These are phyloP conservation scores for Microcebus murinus DNA, from an alignment of 2,113 vertebrate genomes.

Conservation along the genomic window DNA sequence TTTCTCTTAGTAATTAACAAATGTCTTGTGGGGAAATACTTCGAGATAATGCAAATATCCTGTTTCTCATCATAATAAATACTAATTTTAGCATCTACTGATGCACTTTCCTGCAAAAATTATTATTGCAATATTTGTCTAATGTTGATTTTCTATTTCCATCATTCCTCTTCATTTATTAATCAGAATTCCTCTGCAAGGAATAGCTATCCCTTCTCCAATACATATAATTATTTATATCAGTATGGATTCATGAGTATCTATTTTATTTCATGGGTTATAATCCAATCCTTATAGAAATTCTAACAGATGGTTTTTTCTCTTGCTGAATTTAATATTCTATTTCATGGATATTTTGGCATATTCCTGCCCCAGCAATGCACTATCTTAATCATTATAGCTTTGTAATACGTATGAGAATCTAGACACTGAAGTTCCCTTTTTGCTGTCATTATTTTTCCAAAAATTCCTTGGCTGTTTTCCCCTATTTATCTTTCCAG, in stretches of 20 bases:
- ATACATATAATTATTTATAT: slow-evolving; percentile 36
- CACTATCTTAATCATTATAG: slow-evolving; percentile 32
- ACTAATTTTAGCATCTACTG: background rate
- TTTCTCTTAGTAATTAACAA: background rate
- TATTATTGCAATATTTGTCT: background rate
- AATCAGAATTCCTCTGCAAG: background rate
- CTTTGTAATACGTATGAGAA: slow-evolving; percentile 44
- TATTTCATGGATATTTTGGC: slow-evolving; percentile 16
- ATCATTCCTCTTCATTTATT: background rate
- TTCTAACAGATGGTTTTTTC: slow-evolving; percentile 23
- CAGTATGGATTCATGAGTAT: slow-evolving; percentile 20
- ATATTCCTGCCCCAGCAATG: background rate
- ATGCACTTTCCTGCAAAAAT: background rate
- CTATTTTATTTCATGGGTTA: slow-evolving; percentile 28
- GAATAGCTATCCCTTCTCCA: background rate
- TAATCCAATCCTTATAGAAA: slow-evolving; percentile 22
- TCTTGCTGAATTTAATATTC: slow-evolving; percentile 2
- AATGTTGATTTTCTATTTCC: background rate
- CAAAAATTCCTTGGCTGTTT: slow-evolving; percentile 40
- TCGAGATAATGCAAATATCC: background rate
- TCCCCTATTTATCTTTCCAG: slow-evolving; percentile 62
- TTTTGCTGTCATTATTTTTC: slow-evolving; percentile 42
- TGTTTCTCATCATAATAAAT: background rate
- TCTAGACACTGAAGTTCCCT: slow-evolving; percentile 28
- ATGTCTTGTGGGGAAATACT: background rate